A percentile compares a stretch with the other conserved stretches of the same genome.
Evolutionary conservation across 1,140 invertebrate genomes (phyloP).

Genomic region (Bradysia coprophila): DNA sequence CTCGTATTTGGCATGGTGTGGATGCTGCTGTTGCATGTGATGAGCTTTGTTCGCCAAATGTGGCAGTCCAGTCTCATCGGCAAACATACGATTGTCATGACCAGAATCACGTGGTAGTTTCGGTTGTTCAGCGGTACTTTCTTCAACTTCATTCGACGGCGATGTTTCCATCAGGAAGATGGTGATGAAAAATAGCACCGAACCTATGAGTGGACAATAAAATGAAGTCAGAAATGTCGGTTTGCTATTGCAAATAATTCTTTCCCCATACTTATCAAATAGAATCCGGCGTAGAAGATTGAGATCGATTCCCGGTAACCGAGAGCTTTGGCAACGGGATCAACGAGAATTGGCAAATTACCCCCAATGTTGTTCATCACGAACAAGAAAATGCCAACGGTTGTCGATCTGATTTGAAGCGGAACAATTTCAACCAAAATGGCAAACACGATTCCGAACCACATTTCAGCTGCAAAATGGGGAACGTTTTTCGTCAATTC

Average conservation of each 20-base stretch:
- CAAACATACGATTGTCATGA: constrained; percentile 25
- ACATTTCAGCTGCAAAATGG: constrained; percentile 61
- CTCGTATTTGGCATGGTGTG: not conserved
- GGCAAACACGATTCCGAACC: constrained; percentile 81
- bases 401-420: constrained; percentile 55
- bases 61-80: constrained; percentile 12
- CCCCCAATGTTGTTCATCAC: constrained; percentile 88
- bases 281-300: constrained; percentile 73
- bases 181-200: constrained; percentile 46
- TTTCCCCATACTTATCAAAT: constrained; percentile 67
- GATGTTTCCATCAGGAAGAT: constrained; percentile 51
- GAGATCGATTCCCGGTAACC: constrained; percentile 67
- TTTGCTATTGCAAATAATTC: no score
- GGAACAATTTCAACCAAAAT: constrained; percentile 78
- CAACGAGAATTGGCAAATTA: constrained; percentile 73
- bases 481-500: constrained; percentile 2
- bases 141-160: constrained; percentile 12
- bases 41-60: not conserved
- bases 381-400: constrained; percentile 70
- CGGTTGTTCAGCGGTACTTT: constrained; percentile 4
- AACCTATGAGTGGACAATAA: constrained; percentile 28
- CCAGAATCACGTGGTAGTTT: constrained; percentile 13
- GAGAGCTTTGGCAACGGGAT: constrained; percentile 57
- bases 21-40: not conserved
- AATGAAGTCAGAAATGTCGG: no score